Conservation (phyloP, 2,113 vertebrate species). For the Panthera leo region DNA sequence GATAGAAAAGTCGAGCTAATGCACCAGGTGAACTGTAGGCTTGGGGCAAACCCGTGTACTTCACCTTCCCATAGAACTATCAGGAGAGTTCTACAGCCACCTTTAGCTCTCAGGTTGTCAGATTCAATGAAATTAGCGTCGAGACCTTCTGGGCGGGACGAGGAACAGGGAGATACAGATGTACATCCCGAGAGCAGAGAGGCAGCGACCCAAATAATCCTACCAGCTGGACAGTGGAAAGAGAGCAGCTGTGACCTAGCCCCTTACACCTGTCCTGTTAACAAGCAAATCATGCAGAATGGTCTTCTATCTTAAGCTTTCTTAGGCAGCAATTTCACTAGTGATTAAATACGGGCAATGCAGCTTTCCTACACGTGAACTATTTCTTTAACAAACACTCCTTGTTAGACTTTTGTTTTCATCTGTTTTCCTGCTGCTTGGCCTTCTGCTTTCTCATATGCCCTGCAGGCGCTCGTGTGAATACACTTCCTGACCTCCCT, state of each 20-base stretch:
- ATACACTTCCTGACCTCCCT: not conserved
- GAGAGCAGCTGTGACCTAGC: not conserved
- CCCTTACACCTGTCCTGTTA: not conserved
- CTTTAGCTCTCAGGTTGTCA: not conserved
- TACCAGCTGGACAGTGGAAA: not conserved
- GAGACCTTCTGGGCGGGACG: not conserved
- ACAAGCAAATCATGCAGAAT: not conserved
- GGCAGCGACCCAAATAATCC: not conserved
- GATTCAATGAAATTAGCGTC: not conserved
- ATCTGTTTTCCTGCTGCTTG: not conserved
- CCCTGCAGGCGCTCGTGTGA: not conserved
- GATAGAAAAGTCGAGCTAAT: not conserved
- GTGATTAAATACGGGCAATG: not conserved
- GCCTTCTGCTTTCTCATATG: not conserved
- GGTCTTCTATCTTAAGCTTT: not conserved
- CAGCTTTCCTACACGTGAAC: not conserved
- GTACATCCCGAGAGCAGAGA: not conserved
- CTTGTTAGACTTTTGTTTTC: not conserved
- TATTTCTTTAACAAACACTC: not conserved
- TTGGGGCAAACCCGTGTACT: not conserved
- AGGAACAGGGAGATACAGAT: not conserved
- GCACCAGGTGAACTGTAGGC: not conserved
- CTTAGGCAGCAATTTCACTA: not conserved
- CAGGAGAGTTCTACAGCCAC: not conserved
- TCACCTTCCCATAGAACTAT: not conserved